Evolutionary conservation across 2,888 invertebrate species (phyloP).

Genomic region (Steinernema carpocapsae): DNA sequence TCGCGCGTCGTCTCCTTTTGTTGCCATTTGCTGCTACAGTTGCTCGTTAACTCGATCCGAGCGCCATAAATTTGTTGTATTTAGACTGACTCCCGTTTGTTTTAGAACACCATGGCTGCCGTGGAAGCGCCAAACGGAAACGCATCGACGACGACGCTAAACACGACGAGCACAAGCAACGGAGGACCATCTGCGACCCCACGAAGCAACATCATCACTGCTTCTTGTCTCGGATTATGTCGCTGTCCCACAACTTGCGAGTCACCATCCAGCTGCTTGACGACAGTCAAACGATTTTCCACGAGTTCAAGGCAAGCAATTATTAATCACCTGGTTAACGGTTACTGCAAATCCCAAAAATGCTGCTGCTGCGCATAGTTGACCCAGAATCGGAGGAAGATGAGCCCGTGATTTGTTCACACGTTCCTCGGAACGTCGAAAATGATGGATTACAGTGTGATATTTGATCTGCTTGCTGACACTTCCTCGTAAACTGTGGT

Average conservation of each 20-base stretch:
- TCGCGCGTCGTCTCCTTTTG: neutral
- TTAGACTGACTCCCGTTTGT: neutral
- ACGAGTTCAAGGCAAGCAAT: slow-evolving; percentile 58
- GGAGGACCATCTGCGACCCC: slow-evolving; percentile 8
- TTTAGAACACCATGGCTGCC: neutral
- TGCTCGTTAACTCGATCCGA: neutral
- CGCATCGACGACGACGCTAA: neutral
- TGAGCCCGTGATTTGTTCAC: neutral
- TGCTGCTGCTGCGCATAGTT: neutral
- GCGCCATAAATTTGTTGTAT: neutral
- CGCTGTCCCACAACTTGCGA: slow-evolving; percentile 51
- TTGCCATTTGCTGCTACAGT: neutral
- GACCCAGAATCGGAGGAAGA: neutral
- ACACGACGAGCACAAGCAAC: neutral
- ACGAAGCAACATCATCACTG: slow-evolving; percentile 12
- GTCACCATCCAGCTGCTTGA: slow-evolving; percentile 64
- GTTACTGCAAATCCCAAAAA: neutral
- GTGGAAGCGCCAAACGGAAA: slow-evolving; percentile 27
- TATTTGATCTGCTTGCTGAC: slow-evolving; percentile 24
- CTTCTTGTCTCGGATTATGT: slow-evolving; percentile 45
- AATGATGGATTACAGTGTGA: slow-evolving; percentile 8
- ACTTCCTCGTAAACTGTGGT: neutral
- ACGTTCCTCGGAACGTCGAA: neutral
- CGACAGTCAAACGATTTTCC: slow-evolving; percentile 59
- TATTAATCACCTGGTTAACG: too few relatives aligned